Percentiles rank a stretch among this genome's conserved stretches.
Evolutionary conservation across 2,113 vertebrate genomes (phyloP).

Genomic region (Xenus cinereus): DNA sequence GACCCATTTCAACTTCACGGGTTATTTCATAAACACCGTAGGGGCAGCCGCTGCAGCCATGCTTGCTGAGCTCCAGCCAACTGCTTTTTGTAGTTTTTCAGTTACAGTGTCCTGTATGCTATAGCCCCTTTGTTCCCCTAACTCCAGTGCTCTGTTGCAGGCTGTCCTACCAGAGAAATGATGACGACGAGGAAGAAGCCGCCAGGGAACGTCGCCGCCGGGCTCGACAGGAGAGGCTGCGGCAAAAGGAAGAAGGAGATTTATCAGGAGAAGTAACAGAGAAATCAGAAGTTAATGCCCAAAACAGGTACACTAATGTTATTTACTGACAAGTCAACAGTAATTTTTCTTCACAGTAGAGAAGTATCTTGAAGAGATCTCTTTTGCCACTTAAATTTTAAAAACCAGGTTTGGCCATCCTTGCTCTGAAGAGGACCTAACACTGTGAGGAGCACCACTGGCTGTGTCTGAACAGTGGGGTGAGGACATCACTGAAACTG

Average conservation of each 20-base stretch:
- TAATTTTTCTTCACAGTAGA: background rate
- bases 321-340: background rate
- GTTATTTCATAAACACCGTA: rapidly evolving
- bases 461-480: background rate
- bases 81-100: background rate
- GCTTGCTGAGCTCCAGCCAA: background rate
- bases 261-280: conserved; percentile 73
- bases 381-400: background rate
- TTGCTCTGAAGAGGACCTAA: background rate
- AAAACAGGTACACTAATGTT: conserved; percentile 83
- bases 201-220: conserved; percentile 91
- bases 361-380: background rate
- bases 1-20: rapidly evolving
- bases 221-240: conserved; percentile 90
- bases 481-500: background rate
- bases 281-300: conserved; percentile 80
- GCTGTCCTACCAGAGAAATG: conserved; percentile 80
- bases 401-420: background rate
- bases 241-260: conserved; percentile 82
- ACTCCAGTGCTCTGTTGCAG: conserved; percentile 66
- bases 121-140: background rate
- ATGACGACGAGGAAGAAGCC: conserved; percentile 94
- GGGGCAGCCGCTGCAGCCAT: background rate
- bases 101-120: background rate
- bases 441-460: background rate